phyloP scores from a whole-genome alignment of 2,113 vertebrate genomes.

The Coturnix japonica region DNA sequence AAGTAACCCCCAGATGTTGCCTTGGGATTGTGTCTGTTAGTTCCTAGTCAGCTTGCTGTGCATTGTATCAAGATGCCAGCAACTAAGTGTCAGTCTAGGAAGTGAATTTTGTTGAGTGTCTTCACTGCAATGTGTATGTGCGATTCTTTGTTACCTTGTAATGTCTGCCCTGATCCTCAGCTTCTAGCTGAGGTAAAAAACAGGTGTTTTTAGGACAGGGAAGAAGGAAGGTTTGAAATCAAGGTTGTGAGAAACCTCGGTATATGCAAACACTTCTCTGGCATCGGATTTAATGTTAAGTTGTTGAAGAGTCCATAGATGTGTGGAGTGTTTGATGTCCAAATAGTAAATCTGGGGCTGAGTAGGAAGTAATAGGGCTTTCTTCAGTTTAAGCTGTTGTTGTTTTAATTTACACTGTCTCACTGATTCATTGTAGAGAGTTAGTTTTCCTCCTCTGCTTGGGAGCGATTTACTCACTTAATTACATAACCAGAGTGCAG shows the following conservation, averaged over 20 bases:
- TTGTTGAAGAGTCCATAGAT: neutral
- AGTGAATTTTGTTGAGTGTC: neutral
- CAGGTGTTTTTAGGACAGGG: neutral
- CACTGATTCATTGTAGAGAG: neutral
- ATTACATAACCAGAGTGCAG: neutral
- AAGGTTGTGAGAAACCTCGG: neutral
- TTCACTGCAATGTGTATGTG: neutral
- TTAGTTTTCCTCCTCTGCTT: neutral
- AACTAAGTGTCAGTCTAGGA: neutral
- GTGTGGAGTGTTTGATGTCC: neutral
- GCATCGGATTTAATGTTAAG: neutral
- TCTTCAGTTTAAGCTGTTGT: neutral
- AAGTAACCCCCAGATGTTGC: neutral
- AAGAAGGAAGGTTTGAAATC: neutral
- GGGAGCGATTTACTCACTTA: neutral
- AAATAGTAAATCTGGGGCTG: constrained; percentile 60
- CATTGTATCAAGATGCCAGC: neutral
- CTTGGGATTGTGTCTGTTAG: neutral
- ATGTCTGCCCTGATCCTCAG: neutral
- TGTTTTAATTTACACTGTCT: neutral
- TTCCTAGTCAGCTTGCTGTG: neutral
- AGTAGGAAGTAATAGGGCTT: constrained; percentile 42
- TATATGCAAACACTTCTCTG: neutral
- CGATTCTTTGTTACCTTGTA: neutral
- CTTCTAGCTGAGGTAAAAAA: neutral